These are phyloP conservation scores for Porites australiensis DNA, from an alignment of 64 coral and sea anemone species.

Conservation along the genomic window DNA sequence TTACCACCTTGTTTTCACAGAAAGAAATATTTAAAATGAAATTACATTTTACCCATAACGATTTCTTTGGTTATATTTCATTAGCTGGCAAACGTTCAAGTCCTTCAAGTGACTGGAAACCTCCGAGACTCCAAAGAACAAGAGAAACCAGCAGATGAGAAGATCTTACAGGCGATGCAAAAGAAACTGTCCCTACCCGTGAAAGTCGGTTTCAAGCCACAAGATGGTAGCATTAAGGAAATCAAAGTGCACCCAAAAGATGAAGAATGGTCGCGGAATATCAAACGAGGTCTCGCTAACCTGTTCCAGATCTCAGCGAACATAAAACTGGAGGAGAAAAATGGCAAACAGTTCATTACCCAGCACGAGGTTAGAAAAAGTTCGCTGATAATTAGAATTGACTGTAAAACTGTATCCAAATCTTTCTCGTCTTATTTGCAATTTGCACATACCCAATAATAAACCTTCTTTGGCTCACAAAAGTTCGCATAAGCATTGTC, in stretches of 20 bases:
- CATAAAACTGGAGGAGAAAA: neutral
- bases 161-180: constrained; percentile 18
- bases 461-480: too few species aligned
- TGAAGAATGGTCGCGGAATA: constrained; percentile 70
- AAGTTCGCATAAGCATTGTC: too few species aligned
- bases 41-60: too few species aligned
- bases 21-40: too few species aligned
- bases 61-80: neutral
- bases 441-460: too few species aligned
- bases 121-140: neutral
- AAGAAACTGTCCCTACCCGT: neutral
- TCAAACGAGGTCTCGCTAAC: constrained; percentile 81
- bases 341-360: constrained; percentile 7
- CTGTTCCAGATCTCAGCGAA: constrained; percentile 64
- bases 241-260: constrained; percentile 52
- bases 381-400: neutral
- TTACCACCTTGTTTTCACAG: too few species aligned
- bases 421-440: too few species aligned
- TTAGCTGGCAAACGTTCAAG: constrained; percentile 48
- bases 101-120: constrained; percentile 3
- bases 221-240: constrained; percentile 52
- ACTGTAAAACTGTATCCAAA: too few species aligned
- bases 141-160: neutral
- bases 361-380: constrained; percentile 60
- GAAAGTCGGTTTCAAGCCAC: neutral